phyloP scores from a whole-genome alignment of 2,888 invertebrate species.

The Aspidiotus destructor region DNA sequence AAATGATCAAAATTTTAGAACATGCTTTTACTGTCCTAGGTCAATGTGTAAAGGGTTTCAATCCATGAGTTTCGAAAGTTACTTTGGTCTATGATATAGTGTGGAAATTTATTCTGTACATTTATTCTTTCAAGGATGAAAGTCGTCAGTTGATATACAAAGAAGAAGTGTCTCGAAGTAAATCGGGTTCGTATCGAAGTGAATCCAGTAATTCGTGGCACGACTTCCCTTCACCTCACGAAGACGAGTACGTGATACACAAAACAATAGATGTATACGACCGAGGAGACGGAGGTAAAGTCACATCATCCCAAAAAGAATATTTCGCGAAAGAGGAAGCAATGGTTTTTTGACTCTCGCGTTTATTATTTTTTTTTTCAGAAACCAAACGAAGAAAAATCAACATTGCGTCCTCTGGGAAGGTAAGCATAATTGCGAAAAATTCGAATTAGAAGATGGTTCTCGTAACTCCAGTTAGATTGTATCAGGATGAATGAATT shows the following conservation, averaged over 20 bases:
- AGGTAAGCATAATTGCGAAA: slow-evolving; percentile 59
- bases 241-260: slow-evolving; percentile 7
- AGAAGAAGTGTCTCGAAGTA: slow-evolving; percentile 10
- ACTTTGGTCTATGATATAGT: no score
- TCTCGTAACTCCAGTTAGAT: no score
- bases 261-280: slow-evolving; percentile 25
- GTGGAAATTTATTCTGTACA: not conserved
- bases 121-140: slow-evolving; percentile 14
- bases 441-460: slow-evolving; percentile 20
- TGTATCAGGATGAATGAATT: no score
- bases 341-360: no score
- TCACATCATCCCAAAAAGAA: not conserved
- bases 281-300: slow-evolving; percentile 22
- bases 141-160: not conserved
- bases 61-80: no score
- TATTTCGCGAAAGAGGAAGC: no score
- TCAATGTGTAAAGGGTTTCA: no score
- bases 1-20: not conserved
- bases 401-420: slow-evolving; percentile 60
- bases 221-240: slow-evolving; percentile 22
- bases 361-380: slow-evolving; percentile 41
- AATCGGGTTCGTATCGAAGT: slow-evolving; percentile 25
- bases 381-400: slow-evolving; percentile 78
- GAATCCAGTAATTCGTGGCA: slow-evolving; percentile 17
- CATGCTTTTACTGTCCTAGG: no score